Evolutionary conservation across 2,113 vertebrate species (phyloP).

Genomic region (Hoplias malabaricus): DNA sequence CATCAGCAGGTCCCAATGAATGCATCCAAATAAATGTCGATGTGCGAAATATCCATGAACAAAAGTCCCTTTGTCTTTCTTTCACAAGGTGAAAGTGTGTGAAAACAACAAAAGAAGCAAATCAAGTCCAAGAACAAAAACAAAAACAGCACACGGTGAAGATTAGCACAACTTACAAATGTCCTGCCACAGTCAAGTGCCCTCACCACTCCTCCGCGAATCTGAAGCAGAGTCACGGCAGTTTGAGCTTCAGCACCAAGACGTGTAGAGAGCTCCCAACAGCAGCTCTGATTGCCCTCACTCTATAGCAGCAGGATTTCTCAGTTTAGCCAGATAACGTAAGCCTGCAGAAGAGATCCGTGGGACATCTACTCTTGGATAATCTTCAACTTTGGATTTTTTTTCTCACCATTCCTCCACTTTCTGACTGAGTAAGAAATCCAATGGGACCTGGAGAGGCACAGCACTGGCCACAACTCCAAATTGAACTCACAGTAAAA

Average conservation of each 20-base stretch:
- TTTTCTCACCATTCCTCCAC: too few species aligned
- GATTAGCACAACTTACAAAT: neutral
- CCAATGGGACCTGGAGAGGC: too few species aligned
- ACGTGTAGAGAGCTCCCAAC: constrained; percentile 51
- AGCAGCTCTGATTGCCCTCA: neutral
- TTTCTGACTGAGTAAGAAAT: too few species aligned
- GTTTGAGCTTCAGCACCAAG: constrained; percentile 54
- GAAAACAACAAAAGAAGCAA: neutral
- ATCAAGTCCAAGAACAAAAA: too few species aligned
- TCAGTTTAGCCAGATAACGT: too few species aligned
- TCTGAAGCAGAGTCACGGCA: neutral
- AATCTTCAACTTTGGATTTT: too few species aligned
- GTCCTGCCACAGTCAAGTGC: constrained; percentile 8
- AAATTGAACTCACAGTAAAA: too few species aligned
- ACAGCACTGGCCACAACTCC: too few species aligned
- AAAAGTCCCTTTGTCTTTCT: neutral
- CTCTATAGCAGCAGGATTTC: too few species aligned
- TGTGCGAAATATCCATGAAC: neutral
- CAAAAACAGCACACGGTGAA: neutral
- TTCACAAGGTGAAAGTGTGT: neutral
- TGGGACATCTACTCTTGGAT: too few species aligned
- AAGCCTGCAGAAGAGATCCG: too few species aligned
- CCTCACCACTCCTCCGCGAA: neutral
- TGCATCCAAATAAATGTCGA: neutral
- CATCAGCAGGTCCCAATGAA: neutral